Evolutionary conservation across 2,797 vertebrate genomes (phyloP).

Genomic region (Tangara arthus): DNA sequence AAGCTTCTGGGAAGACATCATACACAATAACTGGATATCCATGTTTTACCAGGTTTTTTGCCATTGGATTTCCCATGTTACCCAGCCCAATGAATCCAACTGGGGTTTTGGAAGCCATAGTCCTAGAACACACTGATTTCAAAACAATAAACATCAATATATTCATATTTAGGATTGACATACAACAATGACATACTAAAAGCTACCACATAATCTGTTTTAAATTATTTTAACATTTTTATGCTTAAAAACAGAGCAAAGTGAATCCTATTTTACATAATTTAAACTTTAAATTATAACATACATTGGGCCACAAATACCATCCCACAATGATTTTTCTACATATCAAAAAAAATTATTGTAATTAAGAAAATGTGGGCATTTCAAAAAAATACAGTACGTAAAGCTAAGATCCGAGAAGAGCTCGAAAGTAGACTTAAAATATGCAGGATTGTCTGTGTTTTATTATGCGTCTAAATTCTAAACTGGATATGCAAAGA

Average conservation of each 20-base stretch:
- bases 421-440: not conserved
- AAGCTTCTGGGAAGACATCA: constrained; percentile 95
- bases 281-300: not conserved
- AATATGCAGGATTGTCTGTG: not conserved
- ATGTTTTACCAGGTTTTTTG: constrained; percentile 94
- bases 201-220: not conserved
- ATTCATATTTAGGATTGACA: not conserved
- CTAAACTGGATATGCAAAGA: not conserved
- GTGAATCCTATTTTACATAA: not conserved
- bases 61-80: constrained; percentile 99
- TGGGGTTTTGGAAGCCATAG: constrained; percentile 95
- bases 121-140: constrained; percentile 85
- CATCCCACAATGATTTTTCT: not conserved
- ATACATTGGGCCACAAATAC: not conserved
- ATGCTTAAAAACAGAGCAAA: not conserved
- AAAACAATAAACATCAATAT: constrained; percentile 60
- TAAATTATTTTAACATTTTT: not conserved
- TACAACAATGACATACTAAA: not conserved
- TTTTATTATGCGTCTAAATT: not conserved
- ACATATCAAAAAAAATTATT: not conserved
- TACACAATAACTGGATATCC: constrained; percentile 94
- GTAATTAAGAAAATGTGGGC: not conserved
- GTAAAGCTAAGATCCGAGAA: not conserved
- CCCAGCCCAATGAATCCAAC: constrained; percentile 96
- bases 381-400: not conserved